Evolutionary conservation across 2,888 invertebrate genomes (phyloP), one percentile per base, ranked within the genome.

Genomic region (Plutella xylostella): DNA sequence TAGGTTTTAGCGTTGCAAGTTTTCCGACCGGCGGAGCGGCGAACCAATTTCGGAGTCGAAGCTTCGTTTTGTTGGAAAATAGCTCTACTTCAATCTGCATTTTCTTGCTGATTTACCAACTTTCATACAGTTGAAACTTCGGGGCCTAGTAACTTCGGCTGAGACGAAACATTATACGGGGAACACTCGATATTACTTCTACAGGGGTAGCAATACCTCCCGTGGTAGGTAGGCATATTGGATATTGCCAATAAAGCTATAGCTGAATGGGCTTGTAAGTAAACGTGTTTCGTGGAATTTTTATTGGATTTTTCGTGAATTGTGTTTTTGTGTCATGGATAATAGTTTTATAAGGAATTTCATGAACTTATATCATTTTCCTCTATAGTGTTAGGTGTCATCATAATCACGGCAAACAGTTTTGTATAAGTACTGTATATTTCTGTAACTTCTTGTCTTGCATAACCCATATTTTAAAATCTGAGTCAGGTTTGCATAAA

Each of bases 31-130:
- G 64, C 67, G 68, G 63, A 80, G 75, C 77, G 77, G 64, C 65
- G 72, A 79, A 83, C 78, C 82, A 82, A 82, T 80, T 78, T 82
- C 79, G 73, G 78, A 68, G 76, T 76, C 80, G 76, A 75, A 77
- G 72, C 68, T 75, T 65, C 80, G 71, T 82, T 82, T 82, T 79
- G 79, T 82, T 80, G 78, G 73, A 79, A n/a, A 82, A 82, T 82
- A 79, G 82, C 80, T 78, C 79, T 76, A 74, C 77, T 80, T 78
- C 78, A 79, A 83, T 83, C 82, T 82, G 78, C 82, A 83, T 82
- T 82, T 83, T 80, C 82, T 80, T 82, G 82, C 82, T 83, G 83
- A 83, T 82, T 82, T 82, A 79, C 78, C 75, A 82, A 83, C 73
- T 82, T 80, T 72, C 74, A 72, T 76, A 71, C 59, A 63, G 67